Conservation (phyloP, 2,797 vertebrate genomes). For the Acropternis orthonyx region DNA sequence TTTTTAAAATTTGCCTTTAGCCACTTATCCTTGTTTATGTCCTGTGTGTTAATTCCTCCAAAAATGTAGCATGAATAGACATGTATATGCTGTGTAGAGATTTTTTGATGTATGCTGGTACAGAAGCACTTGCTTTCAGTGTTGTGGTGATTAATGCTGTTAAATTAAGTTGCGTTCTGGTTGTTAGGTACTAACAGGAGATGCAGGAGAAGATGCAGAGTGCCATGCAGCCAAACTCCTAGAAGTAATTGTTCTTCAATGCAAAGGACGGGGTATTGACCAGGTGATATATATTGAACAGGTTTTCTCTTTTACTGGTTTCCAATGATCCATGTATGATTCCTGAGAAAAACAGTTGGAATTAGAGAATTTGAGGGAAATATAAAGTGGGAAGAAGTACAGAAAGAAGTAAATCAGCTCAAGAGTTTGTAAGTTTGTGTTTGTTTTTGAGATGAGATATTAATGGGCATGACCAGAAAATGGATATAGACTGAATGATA, state of each 20-base stretch:
- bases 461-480: neutral
- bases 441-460: neutral
- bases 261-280: slow-evolving; percentile 91
- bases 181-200: slow-evolving; percentile 87
- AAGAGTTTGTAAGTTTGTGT: neutral
- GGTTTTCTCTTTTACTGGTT: neutral
- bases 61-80: neutral
- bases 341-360: neutral
- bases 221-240: slow-evolving; percentile 96
- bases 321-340: neutral
- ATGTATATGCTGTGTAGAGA: neutral
- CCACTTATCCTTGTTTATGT: neutral
- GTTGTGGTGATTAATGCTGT: neutral
- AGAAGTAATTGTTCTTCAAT: slow-evolving; percentile 96
- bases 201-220: slow-evolving; percentile 92
- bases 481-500: neutral
- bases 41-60: neutral
- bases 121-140: neutral
- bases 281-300: slow-evolving; percentile 79
- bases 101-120: neutral
- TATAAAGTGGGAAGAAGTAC: neutral
- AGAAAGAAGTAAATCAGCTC: neutral
- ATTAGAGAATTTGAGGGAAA: neutral
- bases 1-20: neutral
- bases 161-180: neutral